Conservation (phyloP, 2,888 invertebrate genomes). For the Metellina segmentata region DNA sequence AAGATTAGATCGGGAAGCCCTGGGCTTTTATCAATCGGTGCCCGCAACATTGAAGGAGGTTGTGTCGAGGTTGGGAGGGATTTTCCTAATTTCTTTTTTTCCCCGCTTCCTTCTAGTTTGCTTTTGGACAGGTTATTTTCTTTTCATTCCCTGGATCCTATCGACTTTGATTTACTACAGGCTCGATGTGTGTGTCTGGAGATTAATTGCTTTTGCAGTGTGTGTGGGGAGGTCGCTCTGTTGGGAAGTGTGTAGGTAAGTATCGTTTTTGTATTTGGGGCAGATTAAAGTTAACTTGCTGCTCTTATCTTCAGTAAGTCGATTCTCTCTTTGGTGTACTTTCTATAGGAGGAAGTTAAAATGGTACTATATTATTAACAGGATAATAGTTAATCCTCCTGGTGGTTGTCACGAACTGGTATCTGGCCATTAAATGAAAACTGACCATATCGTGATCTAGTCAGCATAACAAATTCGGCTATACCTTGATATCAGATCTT, state of each 20-base stretch:
- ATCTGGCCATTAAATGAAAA: too few relatives aligned
- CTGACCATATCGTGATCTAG: too few relatives aligned
- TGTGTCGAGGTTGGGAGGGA: background rate
- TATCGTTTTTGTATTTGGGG: background rate
- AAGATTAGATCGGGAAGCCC: slow-evolving; percentile 63
- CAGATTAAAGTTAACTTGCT: too few relatives aligned
- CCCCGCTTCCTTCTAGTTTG: background rate
- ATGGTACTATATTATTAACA: too few relatives aligned
- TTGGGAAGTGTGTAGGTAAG: background rate
- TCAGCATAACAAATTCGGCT: too few relatives aligned
- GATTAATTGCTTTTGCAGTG: slow-evolving; percentile 47
- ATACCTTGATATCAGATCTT: too few relatives aligned
- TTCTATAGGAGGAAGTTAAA: too few relatives aligned
- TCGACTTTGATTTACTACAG: slow-evolving; percentile 24
- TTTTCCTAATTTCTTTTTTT: slow-evolving; percentile 44
- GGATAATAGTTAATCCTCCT: too few relatives aligned
- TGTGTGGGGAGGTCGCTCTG: background rate
- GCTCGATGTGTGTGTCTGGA: slow-evolving; percentile 8
- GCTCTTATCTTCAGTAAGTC: too few relatives aligned
- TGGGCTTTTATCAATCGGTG: slow-evolving; percentile 54
- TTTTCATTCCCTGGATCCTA: slow-evolving; percentile 8
- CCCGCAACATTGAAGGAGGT: background rate
- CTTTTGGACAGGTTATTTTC: slow-evolving; percentile 49
- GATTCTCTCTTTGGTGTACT: too few relatives aligned
- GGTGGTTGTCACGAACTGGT: too few relatives aligned